Evolutionary conservation across 2,888 invertebrate species (phyloP).

Genomic region (Ophioninae sp.): DNA sequence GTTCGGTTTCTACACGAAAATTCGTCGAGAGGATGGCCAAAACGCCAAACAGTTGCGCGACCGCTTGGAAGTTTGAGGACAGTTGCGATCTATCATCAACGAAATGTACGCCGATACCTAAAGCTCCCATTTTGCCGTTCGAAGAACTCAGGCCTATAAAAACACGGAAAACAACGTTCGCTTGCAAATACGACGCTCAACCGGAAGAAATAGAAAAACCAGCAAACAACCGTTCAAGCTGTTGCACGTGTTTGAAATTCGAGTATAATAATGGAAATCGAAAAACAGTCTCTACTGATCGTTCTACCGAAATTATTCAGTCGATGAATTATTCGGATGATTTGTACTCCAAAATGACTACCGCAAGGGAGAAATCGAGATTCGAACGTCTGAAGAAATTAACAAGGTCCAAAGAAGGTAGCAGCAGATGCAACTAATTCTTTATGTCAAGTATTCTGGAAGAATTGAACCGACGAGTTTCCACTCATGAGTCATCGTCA

Average conservation of each 20-base stretch:
- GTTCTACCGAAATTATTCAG: background rate
- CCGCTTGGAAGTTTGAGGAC: conserved; percentile 27
- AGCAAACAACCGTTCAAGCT: conserved; percentile 4
- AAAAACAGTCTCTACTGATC: background rate
- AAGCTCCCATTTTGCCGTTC: conserved; percentile 59
- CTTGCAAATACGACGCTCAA: conserved; percentile 57
- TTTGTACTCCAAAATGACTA: conserved; percentile 14
- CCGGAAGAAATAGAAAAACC: conserved; percentile 46
- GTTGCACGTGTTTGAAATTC: background rate
- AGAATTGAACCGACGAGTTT: background rate
- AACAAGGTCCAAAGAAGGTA: conserved; percentile 35
- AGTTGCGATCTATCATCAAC: conserved; percentile 6
- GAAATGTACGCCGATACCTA: conserved; percentile 53
- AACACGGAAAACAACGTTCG: conserved; percentile 49
- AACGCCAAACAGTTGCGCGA: conserved; percentile 20
- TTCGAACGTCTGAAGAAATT: conserved; percentile 60
- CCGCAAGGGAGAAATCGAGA: conserved; percentile 51
- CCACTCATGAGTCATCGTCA: background rate
- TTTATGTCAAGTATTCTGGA: background rate
- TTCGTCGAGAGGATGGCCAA: conserved; percentile 44
- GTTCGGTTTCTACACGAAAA: conserved; percentile 59
- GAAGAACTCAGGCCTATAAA: conserved; percentile 64
- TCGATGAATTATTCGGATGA: background rate
- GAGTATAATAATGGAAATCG: background rate
- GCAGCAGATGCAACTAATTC: conserved; percentile 7